phyloP scores from a whole-genome alignment of 1,140 invertebrate species.

The Choristoneura fumiferana region DNA sequence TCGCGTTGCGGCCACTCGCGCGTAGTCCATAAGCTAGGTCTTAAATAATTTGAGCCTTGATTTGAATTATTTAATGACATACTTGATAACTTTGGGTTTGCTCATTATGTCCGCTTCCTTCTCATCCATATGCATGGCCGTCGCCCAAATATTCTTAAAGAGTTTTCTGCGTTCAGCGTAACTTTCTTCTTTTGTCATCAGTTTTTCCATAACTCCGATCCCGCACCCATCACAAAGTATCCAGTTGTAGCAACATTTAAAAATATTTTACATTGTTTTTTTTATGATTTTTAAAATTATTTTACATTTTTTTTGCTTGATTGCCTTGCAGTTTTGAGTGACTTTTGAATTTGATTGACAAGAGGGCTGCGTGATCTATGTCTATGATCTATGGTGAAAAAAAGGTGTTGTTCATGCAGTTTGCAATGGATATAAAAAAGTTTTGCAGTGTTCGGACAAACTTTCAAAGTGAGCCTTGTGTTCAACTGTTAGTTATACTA shows the following conservation, averaged over 20 bases:
- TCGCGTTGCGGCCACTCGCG: no score
- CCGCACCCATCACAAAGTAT: not conserved
- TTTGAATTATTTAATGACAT: no score
- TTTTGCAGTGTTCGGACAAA: not conserved
- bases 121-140: conserved; percentile 41
- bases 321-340: not conserved
- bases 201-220: conserved; percentile 20
- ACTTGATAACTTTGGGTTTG: conserved; percentile 67
- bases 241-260: not conserved
- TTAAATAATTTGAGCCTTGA: no score
- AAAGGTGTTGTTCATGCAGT: no score
- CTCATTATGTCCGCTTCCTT: conserved; percentile 43
- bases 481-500: no score
- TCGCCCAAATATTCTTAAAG: conserved; percentile 63
- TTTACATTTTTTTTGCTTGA: not conserved
- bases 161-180: conserved; percentile 53
- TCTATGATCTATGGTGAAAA: no score
- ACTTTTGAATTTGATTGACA: not conserved
- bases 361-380: no score
- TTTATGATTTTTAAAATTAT: not conserved
- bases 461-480: no score
- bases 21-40: no score
- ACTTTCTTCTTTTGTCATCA: conserved; percentile 48
- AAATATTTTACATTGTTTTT: not conserved
- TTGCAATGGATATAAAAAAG: no score